These are phyloP conservation scores for Drosophila sordidula DNA, from an alignment of 2,888 invertebrate genomes.

Conservation along the genomic window DNA sequence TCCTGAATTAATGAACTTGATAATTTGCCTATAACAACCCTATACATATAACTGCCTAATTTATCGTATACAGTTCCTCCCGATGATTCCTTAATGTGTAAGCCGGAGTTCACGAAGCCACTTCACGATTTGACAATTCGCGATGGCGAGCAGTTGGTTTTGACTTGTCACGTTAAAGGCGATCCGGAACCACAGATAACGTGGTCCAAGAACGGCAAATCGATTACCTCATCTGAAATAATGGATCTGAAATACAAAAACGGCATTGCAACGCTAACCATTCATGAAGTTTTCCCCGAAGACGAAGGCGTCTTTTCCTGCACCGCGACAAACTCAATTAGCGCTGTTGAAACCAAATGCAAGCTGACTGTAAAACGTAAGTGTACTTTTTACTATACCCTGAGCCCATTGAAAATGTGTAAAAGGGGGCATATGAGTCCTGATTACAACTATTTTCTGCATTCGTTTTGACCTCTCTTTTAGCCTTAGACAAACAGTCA, in stretches of 20 bases:
- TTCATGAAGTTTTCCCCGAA: constrained; percentile 97
- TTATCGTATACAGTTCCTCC: constrained; percentile 91
- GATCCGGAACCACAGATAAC: constrained; percentile 96
- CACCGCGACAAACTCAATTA: constrained; percentile 96
- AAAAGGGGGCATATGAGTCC: no score
- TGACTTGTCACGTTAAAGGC: constrained; percentile 94
- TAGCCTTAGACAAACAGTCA: constrained; percentile 88
- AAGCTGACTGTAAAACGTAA: constrained; percentile 93
- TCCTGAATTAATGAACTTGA: not conserved
- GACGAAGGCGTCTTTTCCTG: constrained; percentile 96
- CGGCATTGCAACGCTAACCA: constrained; percentile 93
- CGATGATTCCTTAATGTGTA: constrained; percentile 94
- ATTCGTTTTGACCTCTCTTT: no score
- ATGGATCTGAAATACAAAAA: constrained; percentile 96
- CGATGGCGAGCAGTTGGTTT: constrained; percentile 94
- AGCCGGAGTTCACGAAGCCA: constrained; percentile 93
- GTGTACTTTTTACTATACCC: constrained; percentile 72
- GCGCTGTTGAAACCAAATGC: constrained; percentile 93
- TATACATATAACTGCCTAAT: not conserved
- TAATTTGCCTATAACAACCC: no score
- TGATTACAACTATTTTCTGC: no score
- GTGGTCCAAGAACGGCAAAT: constrained; percentile 95
- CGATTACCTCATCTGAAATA: constrained; percentile 91
- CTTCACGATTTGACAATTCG: constrained; percentile 91
- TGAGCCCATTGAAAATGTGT: no score